Evolutionary conservation across 2,113 vertebrate species (phyloP).

Genomic region (Macrotis lagotis): DNA sequence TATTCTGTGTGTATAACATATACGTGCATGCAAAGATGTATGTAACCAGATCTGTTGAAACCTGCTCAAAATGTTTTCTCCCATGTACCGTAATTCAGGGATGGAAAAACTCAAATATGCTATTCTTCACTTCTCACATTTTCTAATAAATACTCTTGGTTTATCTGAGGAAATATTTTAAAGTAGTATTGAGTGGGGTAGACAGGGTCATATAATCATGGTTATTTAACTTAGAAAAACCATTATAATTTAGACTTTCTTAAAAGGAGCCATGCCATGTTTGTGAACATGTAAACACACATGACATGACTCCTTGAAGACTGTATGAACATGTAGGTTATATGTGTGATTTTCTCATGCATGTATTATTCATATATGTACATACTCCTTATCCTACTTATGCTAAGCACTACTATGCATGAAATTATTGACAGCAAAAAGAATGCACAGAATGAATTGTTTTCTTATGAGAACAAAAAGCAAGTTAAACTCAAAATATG

Average conservation of each 20-base stretch:
- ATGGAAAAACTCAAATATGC: slow-evolving; percentile 3
- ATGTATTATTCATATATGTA: not conserved
- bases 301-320: no score
- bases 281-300: no score
- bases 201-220: not conserved
- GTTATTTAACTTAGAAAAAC: not conserved
- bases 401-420: slow-evolving; percentile 59
- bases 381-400: slow-evolving; percentile 43
- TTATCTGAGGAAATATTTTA: slow-evolving; percentile 57
- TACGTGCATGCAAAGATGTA: not conserved
- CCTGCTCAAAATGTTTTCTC: slow-evolving; percentile 53
- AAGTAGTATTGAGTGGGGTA: slow-evolving; percentile 25
- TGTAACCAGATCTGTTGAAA: not conserved
- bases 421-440: slow-evolving; percentile 13
- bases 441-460: slow-evolving; percentile 64
- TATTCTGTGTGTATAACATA: slow-evolving; percentile 40
- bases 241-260: not conserved
- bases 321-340: not conserved
- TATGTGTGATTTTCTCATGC: not conserved
- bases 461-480: slow-evolving; percentile 74
- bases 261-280: not conserved
- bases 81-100: slow-evolving; percentile 9
- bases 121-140: slow-evolving; percentile 38
- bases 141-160: slow-evolving; percentile 33
- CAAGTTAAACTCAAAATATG: slow-evolving; percentile 78